phyloP scores from a whole-genome alignment of 1,140 invertebrate species.

The Arion vulgaris region DNA sequence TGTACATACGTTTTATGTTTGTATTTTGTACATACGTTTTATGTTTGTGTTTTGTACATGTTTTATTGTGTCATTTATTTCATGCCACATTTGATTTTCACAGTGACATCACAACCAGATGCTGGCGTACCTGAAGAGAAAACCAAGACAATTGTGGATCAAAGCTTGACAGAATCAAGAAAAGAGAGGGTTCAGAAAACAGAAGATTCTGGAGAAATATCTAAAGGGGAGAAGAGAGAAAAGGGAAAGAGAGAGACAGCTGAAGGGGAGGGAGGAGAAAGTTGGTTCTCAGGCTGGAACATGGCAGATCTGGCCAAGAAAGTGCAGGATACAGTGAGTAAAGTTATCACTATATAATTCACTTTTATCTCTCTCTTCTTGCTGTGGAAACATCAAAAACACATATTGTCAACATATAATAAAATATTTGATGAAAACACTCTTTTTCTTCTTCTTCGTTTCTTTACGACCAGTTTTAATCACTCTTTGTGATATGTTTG shows the following conservation, averaged over 20 bases:
- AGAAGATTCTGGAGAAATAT: not conserved
- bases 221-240: not conserved
- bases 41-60: no score
- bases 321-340: slow-evolving; percentile 63
- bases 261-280: not conserved
- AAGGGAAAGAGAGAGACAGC: slow-evolving; percentile 3
- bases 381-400: not conserved
- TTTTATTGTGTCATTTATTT: not conserved
- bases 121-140: not conserved
- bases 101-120: not conserved
- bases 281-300: slow-evolving; percentile 66
- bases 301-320: slow-evolving; percentile 66
- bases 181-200: not conserved
- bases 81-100: not conserved
- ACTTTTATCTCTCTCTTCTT: not conserved
- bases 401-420: not conserved
- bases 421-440: no score
- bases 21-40: no score
- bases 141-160: not conserved
- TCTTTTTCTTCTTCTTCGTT: no score
- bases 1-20: no score
- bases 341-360: not conserved
- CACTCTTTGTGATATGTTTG: no score
- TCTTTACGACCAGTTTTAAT: no score
- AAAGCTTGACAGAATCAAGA: not conserved